Evolutionary conservation across 2,888 invertebrate genomes (phyloP).

Genomic region (Lasioglossum zephyrum): DNA sequence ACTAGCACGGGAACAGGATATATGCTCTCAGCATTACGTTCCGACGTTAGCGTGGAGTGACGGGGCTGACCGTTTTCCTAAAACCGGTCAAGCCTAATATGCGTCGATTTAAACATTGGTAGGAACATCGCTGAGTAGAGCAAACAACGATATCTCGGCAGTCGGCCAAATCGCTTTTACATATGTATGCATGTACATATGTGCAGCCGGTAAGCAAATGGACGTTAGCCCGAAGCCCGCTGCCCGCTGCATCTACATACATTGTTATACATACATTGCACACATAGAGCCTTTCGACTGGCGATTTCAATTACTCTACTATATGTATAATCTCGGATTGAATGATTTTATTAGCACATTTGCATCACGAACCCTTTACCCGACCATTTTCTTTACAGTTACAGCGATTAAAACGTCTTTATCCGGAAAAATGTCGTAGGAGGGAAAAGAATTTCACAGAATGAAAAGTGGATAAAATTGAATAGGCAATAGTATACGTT

Average conservation of each 20-base stretch:
- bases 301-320: constrained; percentile 2
- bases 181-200: constrained; percentile 6
- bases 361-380: background rate
- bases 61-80: constrained; percentile 28
- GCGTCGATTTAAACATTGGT: constrained; percentile 48
- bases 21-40: constrained; percentile 40
- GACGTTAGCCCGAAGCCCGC: constrained; percentile 12
- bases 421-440: no score
- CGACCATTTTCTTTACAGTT: no score
- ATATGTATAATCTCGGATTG: background rate
- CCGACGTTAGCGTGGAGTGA: constrained; percentile 14
- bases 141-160: constrained; percentile 52
- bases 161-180: constrained; percentile 41
- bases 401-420: no score
- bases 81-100: constrained; percentile 56
- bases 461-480: no score
- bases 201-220: constrained; percentile 7
- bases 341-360: background rate
- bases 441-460: no score
- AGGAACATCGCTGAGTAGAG: constrained; percentile 38
- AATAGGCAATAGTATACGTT: background rate
- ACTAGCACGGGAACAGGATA: constrained; percentile 60
- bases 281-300: background rate
- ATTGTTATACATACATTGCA: background rate
- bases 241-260: background rate